Base-by-base conservation (phyloP, 2,797 vertebrate species). In the Oreonectes daqikongensis region DNA sequence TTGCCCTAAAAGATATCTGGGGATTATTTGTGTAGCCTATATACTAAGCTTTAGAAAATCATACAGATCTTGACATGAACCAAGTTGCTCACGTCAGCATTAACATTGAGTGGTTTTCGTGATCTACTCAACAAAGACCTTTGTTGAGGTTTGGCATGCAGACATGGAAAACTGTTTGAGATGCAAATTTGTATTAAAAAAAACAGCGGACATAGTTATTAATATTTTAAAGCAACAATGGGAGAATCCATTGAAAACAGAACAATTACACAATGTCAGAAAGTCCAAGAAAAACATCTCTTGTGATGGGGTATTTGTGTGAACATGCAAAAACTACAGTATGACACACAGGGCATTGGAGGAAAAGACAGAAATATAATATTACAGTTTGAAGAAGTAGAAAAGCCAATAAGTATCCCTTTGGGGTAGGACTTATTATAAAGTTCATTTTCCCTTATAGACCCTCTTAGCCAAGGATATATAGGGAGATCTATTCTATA, bases 1-100 rank as follows among this genome's bases (percentile, higher is more conserved):
- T 50, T 2, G 26, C 72, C 26, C 3, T 66, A 38, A 65, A 40
- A 52, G 28, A 30, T 32, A 11, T 46, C 18, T 64, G 18, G 24
- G 18, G 40, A 55, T 72, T 79, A 79, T 80, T 71, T 72, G 30
- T 40, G 20, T 67, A 60, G 11, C 38, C 48, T 30, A 55, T 75
- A 69, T 70, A 44, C 0, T 4, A 61, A 17, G n/a, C 42, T 50
- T 75, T 48, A 28, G 60, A 52, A 65, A 70, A 66, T 46, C 67
- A 20, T 59, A 44, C 72, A 80, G 52, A 80, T 75, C 72, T 38
- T 50, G 46, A 75, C 59, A 75, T 50, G 67, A 76, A 64, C 42
- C 12, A 18, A 14, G 20, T 66, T 80, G 55, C 20, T 10, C 46
- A 69, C 69, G 24, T 53, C 30, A 35, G 20, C 30, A 10, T 32